These are phyloP conservation scores for Dryococelus australis DNA, from an alignment of 2,888 invertebrate genomes.

Conservation along the genomic window DNA sequence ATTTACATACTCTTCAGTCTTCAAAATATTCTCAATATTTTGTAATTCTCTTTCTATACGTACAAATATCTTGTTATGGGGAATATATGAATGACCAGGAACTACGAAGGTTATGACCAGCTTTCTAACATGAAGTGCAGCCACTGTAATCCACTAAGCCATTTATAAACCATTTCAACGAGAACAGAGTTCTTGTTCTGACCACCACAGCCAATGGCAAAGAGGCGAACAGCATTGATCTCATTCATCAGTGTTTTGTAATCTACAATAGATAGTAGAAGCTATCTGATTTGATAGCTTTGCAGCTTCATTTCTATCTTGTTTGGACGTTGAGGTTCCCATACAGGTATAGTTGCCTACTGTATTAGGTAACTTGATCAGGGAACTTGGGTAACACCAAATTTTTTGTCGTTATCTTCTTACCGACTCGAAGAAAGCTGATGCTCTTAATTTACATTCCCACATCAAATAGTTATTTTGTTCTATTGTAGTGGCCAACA, in stretches of 20 bases:
- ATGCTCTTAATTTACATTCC: conserved; percentile 42
- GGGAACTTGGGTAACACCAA: conserved; percentile 51
- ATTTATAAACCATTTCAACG: not conserved
- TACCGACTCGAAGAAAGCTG: conserved; percentile 47
- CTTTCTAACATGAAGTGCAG: not conserved
- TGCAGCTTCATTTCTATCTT: conserved; percentile 50
- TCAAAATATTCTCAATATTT: not conserved
- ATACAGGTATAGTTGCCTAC: conserved; percentile 6
- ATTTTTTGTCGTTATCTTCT: conserved; percentile 49
- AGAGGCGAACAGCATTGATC: not conserved
- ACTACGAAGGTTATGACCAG: not conserved
- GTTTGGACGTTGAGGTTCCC: conserved; percentile 46
- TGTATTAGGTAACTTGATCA: conserved; percentile 54
- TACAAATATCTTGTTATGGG: not conserved
- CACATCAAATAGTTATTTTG: not conserved
- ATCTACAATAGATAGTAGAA: not conserved
- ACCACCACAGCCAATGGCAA: not conserved
- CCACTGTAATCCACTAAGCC: not conserved
- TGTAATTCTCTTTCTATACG: not conserved
- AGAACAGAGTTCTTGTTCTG: not conserved
- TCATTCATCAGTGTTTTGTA: not conserved
- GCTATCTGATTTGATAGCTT: conserved; percentile 52
- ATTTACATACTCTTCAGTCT: not conserved
- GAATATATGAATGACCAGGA: not conserved
- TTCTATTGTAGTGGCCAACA: not conserved